Conservation (phyloP, 2,113 vertebrate species). For the Cinclus mexicanus region DNA sequence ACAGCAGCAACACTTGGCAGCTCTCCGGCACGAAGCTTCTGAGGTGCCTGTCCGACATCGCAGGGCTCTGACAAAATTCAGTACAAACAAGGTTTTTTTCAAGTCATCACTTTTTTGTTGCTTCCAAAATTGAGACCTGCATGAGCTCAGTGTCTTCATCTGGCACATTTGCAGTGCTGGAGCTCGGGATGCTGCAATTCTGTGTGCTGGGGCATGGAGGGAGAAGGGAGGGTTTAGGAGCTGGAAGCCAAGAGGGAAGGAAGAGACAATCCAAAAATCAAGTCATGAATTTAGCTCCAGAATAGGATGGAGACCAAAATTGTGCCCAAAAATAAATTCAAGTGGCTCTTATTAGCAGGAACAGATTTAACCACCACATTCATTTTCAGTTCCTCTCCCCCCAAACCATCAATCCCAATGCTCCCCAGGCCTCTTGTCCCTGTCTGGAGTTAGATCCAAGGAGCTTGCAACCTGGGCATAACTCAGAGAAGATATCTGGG, state of each 20-base stretch:
- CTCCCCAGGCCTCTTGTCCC: neutral
- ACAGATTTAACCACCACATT: neutral
- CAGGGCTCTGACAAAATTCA: neutral
- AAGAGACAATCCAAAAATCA: neutral
- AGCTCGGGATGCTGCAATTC: neutral
- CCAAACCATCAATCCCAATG: neutral
- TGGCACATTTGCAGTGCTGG: neutral
- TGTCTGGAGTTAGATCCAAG: neutral
- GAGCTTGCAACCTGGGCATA: neutral
- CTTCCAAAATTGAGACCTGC: neutral
- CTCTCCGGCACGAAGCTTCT: rapidly evolving
- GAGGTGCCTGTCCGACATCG: rapidly evolving
- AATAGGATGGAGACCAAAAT: neutral
- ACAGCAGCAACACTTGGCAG: neutral
- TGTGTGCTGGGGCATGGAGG: rapidly evolving
- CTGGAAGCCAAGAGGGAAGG: neutral
- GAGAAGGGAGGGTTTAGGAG: neutral
- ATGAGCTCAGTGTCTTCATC: neutral
- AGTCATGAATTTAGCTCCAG: neutral
- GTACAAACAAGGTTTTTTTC: neutral
- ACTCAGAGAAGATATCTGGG: neutral
- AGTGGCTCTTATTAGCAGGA: neutral
- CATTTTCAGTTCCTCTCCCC: neutral
- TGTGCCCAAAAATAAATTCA: neutral
- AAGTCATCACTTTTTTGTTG: neutral